phyloP scores from a whole-genome alignment of 1,140 invertebrate species.

The Akabosia matsudoensis region DNA sequence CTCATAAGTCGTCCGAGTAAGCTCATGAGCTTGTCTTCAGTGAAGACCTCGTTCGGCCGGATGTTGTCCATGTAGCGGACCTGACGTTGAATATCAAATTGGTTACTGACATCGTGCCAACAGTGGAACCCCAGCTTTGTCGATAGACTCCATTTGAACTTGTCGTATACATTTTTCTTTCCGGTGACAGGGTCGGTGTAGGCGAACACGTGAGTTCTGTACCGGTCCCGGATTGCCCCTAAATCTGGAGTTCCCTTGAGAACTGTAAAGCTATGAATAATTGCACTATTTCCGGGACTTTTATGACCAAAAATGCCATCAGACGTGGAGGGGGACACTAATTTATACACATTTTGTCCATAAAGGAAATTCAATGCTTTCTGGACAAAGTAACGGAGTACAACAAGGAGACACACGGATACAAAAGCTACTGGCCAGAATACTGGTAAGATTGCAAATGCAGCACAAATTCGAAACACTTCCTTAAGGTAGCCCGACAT shows the following conservation, averaged over 20 bases:
- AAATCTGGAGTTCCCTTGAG: neutral
- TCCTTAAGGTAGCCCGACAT: neutral
- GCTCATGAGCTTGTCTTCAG: neutral
- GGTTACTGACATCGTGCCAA: neutral
- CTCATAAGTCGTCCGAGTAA: neutral
- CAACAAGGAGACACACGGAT: neutral
- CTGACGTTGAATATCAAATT: neutral
- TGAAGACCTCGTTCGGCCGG: slow-evolving; percentile 4
- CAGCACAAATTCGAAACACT: neutral
- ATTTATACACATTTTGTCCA: neutral
- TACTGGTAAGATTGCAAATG: neutral
- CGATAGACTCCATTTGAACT: neutral
- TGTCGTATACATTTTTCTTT: neutral
- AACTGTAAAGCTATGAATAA: neutral
- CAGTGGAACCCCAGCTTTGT: slow-evolving; percentile 10
- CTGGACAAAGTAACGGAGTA: neutral
- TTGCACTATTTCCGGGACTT: neutral
- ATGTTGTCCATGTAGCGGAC: neutral
- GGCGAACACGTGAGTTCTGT: neutral
- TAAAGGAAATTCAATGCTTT: neutral
- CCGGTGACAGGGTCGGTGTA: neutral
- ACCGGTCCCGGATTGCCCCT: neutral
- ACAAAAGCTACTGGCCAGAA: slow-evolving; percentile 8
- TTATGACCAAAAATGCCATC: slow-evolving; percentile 9
- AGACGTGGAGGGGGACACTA: neutral